A percentile compares a stretch with the other conserved stretches of the same genome.
Conservation (phyloP, 2,888 invertebrate genomes). For the Acleris laterana region DNA sequence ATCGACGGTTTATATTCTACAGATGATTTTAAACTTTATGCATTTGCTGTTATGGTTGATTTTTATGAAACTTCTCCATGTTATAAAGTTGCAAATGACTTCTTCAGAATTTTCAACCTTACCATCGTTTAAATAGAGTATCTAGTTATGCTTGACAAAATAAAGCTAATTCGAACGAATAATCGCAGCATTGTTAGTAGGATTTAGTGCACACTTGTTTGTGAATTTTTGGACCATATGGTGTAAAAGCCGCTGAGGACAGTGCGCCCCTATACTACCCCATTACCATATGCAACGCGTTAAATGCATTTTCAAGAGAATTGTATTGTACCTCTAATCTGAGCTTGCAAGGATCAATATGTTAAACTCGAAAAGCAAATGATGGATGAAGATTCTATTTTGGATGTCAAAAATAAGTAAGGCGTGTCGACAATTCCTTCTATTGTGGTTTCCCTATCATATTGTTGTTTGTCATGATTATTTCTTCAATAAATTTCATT, state of each 20-base stretch:
- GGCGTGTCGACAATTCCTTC: too few relatives aligned
- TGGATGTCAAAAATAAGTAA: too few relatives aligned
- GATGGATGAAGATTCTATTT: background rate
- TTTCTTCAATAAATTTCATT: too few relatives aligned
- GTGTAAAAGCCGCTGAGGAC: slow-evolving; percentile 78
- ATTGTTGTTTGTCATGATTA: too few relatives aligned
- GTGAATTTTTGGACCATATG: slow-evolving; percentile 82
- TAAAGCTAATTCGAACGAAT: slow-evolving; percentile 53
- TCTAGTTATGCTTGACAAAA: slow-evolving; percentile 36
- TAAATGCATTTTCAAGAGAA: slow-evolving; percentile 80
- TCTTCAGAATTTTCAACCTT: slow-evolving; percentile 39
- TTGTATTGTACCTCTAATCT: slow-evolving; percentile 56
- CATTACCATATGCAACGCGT: slow-evolving; percentile 81
- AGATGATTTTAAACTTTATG: slow-evolving; percentile 46
- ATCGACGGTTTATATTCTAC: slow-evolving; percentile 39
- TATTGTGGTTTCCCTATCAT: too few relatives aligned
- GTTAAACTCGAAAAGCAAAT: background rate
- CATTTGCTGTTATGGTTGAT: slow-evolving; percentile 35
- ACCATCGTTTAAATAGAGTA: slow-evolving; percentile 42
- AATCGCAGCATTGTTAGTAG: slow-evolving; percentile 68
- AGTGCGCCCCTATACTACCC: slow-evolving; percentile 75
- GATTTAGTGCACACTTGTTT: slow-evolving; percentile 79
- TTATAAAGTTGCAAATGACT: slow-evolving; percentile 38
- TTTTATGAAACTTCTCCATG: slow-evolving; percentile 38
- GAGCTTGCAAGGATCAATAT: slow-evolving; percentile 31